These are phyloP conservation scores for Cyrtodaria siliqua DNA, from an alignment of 2,888 invertebrate genomes.

Conservation along the genomic window DNA sequence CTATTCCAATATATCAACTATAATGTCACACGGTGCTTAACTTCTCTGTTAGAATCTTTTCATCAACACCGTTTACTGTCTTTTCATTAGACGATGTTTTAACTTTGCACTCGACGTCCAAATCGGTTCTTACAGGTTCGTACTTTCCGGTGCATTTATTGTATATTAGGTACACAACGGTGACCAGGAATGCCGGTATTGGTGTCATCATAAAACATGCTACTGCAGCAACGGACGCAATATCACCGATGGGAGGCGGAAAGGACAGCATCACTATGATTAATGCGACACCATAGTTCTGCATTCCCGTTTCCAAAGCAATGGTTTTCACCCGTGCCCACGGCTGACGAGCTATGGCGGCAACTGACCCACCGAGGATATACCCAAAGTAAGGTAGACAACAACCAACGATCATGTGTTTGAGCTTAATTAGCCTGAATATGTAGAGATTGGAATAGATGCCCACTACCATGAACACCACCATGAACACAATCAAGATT, in stretches of 20 bases:
- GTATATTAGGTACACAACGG: constrained; percentile 69
- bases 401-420: constrained; percentile 79
- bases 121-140: constrained; percentile 11
- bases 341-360: constrained; percentile 83
- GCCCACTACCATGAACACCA: constrained; percentile 95
- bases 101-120: not conserved
- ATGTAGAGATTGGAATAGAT: constrained; percentile 95
- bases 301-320: constrained; percentile 93
- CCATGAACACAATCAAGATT: constrained; percentile 91
- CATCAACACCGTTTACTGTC: not conserved
- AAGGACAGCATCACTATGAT: constrained; percentile 93
- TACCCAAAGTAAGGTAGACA: constrained; percentile 83
- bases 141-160: constrained; percentile 62
- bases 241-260: constrained; percentile 94
- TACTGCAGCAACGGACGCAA: constrained; percentile 89
- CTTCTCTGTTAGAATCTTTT: constrained; percentile 3
- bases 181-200: constrained; percentile 90
- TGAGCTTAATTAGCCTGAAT: constrained; percentile 94
- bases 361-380: constrained; percentile 75
- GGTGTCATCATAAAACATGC: constrained; percentile 96
- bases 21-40: constrained; percentile 19
- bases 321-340: constrained; percentile 89
- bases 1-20: too few species aligned
- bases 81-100: not conserved
- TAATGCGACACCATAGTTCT: constrained; percentile 97